Percentiles rank a stretch among this genome's conserved stretches.
phyloP scores from a whole-genome alignment of 2,888 invertebrate species.

The Hipparchia semele region DNA sequence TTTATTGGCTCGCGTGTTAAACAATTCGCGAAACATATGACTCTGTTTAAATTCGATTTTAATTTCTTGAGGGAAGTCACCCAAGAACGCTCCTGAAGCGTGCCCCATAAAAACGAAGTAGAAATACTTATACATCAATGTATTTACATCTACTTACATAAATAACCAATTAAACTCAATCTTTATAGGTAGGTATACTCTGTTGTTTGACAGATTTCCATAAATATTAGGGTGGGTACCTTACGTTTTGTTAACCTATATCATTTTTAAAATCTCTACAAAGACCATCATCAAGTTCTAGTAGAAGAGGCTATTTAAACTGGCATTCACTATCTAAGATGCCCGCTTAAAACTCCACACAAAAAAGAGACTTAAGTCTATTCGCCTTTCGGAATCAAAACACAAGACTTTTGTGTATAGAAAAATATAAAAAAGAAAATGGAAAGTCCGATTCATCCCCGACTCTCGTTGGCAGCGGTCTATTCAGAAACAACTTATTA shows the following conservation, averaged over 20 bases:
- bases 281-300: background rate
- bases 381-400: constrained; percentile 47
- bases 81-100: too few relatives aligned
- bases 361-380: constrained; percentile 41
- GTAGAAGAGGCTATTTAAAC: constrained; percentile 6
- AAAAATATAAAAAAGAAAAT: constrained; percentile 58
- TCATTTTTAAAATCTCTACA: background rate
- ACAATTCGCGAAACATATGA: constrained; percentile 6
- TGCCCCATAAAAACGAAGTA: too few relatives aligned
- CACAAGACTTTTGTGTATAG: constrained; percentile 49
- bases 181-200: too few relatives aligned
- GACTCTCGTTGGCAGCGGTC: constrained; percentile 59
- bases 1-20: constrained; percentile 11
- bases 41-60: background rate
- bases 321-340: constrained; percentile 37
- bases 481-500: constrained; percentile 80
- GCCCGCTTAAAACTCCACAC: constrained; percentile 35
- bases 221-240: too few relatives aligned
- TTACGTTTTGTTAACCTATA: background rate
- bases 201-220: too few relatives aligned
- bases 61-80: background rate
- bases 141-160: too few relatives aligned
- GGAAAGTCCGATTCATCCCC: constrained; percentile 71
- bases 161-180: too few relatives aligned
- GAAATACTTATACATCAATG: too few relatives aligned